phyloP scores from a whole-genome alignment of 2,888 invertebrate genomes.

The Caenorhabditis drosophilae region DNA sequence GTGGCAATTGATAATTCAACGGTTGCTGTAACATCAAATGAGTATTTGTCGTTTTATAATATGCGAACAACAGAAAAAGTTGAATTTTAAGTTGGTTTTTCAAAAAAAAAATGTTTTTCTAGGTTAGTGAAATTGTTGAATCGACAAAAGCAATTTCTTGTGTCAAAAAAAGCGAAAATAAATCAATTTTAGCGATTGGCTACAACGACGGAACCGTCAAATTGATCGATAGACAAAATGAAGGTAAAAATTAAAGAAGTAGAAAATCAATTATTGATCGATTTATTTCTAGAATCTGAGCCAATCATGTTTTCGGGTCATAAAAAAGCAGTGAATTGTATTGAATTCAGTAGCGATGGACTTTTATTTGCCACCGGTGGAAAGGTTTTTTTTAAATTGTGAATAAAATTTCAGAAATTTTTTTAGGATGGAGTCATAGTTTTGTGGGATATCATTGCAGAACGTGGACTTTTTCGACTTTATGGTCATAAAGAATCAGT shows the following conservation, averaged over 20 bases:
- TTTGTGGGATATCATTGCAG: constrained; percentile 90
- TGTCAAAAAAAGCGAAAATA: constrained; percentile 80
- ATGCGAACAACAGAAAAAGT: constrained; percentile 84
- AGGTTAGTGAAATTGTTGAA: constrained; percentile 53
- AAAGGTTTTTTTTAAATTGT: constrained; percentile 74
- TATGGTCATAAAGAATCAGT: constrained; percentile 89
- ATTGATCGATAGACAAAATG: constrained; percentile 63
- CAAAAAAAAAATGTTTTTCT: constrained; percentile 8
- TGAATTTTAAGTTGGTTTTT: background rate
- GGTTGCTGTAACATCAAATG: constrained; percentile 88
- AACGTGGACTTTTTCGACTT: constrained; percentile 85
- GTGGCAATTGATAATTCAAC: constrained; percentile 81
- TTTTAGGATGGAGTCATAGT: constrained; percentile 86
- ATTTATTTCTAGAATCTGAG: constrained; percentile 72
- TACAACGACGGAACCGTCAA: constrained; percentile 81
- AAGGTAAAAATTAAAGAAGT: constrained; percentile 3
- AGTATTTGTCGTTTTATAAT: constrained; percentile 93
- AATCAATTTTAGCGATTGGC: constrained; percentile 84
- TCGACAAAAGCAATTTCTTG: constrained; percentile 79
- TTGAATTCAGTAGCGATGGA: constrained; percentile 84
- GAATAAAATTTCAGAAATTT: background rate
- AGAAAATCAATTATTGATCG: background rate
- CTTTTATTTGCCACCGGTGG: constrained; percentile 87
- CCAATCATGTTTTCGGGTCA: constrained; percentile 82
- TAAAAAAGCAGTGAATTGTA: constrained; percentile 80